Evolutionary conservation across 1,140 invertebrate species (phyloP), one percentile per base, ranked within the genome.

Genomic region (Bilobella aurantiaca): DNA sequence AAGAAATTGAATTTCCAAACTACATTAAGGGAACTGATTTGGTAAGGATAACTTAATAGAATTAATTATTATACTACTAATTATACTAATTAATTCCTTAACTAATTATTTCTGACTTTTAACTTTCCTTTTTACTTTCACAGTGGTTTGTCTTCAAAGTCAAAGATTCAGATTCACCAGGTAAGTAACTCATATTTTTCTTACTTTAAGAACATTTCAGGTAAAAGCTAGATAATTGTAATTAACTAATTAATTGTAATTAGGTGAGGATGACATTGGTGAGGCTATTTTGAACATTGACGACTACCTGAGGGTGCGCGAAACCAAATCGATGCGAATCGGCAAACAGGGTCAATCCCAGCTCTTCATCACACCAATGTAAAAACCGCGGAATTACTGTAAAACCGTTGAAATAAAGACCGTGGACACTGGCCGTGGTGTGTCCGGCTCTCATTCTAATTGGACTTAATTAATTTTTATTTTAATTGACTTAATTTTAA

Each of bases 1-100:
- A 65, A 25, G 31, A 30, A n/a, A 53, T 72, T 25, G 63, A 69
- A 49, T 72, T 72, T 49, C 46, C 27, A 57, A 72, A 69, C 57
- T 72, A 67, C 47, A 47, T 64, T 46, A 66, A 64, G 21, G 66
- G 68, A 34, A 66, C 65, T 2, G 58, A 68, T 23, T 67, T 53
- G 8, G 49, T 53, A 53, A 53, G 49, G 21, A 18, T 8, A 42
- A 12, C 37, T 8, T 42, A n/a, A 8, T 8, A 8, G n/a, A 12
- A 42, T 42, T 42, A 12, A 42, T 12, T 12, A 42, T 42, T 42
- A n/a, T n/a, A n/a, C n/a, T n/a, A n/a, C n/a, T n/a, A n/a, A n/a
- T n/a, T n/a, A n/a, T n/a, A n/a, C n/a, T n/a, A n/a, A 12, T 42
- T 42, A 42, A n/a, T 42, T 42, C 37, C 8, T 42, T 42, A 42